These are phyloP conservation scores for Sinocyclocheilus maitianheensis DNA, from an alignment of 2,113 vertebrate species.

Conservation along the genomic window DNA sequence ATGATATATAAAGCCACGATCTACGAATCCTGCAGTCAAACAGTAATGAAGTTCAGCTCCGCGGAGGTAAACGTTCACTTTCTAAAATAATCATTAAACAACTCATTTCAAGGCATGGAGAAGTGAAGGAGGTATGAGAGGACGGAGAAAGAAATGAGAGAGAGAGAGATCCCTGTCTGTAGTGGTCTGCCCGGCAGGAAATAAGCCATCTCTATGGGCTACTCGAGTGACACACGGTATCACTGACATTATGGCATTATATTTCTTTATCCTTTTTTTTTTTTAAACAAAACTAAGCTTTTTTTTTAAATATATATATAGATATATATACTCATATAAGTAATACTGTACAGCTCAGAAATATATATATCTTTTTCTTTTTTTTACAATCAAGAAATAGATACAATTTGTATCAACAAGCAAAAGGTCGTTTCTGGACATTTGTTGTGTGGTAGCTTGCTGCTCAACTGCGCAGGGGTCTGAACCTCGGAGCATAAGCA, in stretches of 20 bases:
- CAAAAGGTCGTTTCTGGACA: conserved; percentile 97
- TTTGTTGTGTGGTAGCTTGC: conserved; percentile 93
- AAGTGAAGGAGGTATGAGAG: not conserved
- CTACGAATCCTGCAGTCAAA: conserved; percentile 3
- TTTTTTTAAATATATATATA: conserved; percentile 61
- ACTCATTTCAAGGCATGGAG: not conserved
- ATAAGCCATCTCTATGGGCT: conserved; percentile 85
- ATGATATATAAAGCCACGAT: conserved; percentile 15
- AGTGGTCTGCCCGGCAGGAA: conserved; percentile 83
- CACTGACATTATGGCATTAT: conserved; percentile 87
- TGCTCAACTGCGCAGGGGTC: conserved; percentile 71
- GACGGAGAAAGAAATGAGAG: not conserved
- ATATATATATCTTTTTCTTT: conserved; percentile 62
- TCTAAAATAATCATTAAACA: conserved; percentile 23
- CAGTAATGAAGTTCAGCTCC: conserved; percentile 5
- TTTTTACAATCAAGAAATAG: conserved; percentile 98
- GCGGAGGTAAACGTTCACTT: conserved; percentile 15
- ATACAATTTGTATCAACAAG: conserved; percentile 99
- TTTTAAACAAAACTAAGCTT: conserved; percentile 82
- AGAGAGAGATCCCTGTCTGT: conserved; percentile 76
- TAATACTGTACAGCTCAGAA: conserved; percentile 87
- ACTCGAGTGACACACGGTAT: conserved; percentile 98
- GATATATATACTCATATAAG: conserved; percentile 52
- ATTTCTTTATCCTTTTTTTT: conserved; percentile 65
- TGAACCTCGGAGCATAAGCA: conserved; percentile 32